These are phyloP conservation scores for Xenopus tropicalis DNA, from an alignment of 2,113 vertebrate species.

Conservation along the genomic window DNA sequence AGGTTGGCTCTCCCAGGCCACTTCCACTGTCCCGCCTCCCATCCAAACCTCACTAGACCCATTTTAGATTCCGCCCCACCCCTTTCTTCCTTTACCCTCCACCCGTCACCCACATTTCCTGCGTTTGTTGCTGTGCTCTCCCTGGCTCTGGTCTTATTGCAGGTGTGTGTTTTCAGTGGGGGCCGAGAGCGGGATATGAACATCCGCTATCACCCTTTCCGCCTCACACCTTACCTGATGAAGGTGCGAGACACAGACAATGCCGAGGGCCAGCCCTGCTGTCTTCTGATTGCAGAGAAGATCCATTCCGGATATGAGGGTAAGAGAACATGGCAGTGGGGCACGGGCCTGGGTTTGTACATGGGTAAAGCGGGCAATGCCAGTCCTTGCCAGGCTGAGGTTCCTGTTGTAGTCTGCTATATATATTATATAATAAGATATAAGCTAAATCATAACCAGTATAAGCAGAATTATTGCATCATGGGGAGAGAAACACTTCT, in stretches of 20 bases:
- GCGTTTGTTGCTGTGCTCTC: conserved; percentile 17
- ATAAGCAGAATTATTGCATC: too few relatives aligned
- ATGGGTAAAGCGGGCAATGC: too few relatives aligned
- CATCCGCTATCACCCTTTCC: conserved; percentile 78
- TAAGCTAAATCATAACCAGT: too few relatives aligned
- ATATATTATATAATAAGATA: too few relatives aligned
- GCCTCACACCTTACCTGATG: conserved; percentile 83
- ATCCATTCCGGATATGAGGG: conserved; percentile 89
- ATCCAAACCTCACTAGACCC: too few relatives aligned
- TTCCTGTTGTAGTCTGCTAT: too few relatives aligned
- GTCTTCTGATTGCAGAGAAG: conserved; percentile 80
- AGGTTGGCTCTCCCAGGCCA: neutral
- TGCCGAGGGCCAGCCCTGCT: conserved; percentile 77
- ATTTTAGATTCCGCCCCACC: neutral
- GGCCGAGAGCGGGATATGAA: conserved; percentile 65
- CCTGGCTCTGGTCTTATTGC: conserved; percentile 50
- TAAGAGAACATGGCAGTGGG: conserved; percentile 40
- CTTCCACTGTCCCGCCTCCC: neutral
- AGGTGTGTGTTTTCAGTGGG: conserved; percentile 61
- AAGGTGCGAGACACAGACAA: conserved; percentile 73
- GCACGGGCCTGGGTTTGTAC: neutral
- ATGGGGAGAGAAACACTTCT: neutral
- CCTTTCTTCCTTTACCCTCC: neutral
- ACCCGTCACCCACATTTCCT: too few relatives aligned
- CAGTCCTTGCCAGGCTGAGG: too few relatives aligned